Base-by-base conservation (phyloP, 2,113 vertebrate species). In the Meriones unguiculatus region DNA sequence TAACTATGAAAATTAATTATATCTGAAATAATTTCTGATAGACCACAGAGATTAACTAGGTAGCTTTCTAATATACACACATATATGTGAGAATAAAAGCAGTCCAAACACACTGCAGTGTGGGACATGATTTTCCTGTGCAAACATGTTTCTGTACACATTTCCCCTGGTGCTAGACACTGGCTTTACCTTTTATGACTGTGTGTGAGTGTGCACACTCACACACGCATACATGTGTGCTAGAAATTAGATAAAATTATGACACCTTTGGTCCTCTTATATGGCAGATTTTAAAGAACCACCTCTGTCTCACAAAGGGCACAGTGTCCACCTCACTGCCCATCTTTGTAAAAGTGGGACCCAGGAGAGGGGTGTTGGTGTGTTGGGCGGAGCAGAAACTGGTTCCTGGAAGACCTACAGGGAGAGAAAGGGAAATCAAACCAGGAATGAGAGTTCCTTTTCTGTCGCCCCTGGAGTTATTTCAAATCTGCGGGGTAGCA, bases 1-100 rank as follows among this genome's bases (percentile, higher is more conserved):
- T 96, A 80, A 78, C 78, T 93, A 46, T 64, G 86, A 96, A 96
- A 93, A 87, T 94, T 93, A 94, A 91, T 95, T 96, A 90, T 30
- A 89, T 73, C 46, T 88, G 76, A 87, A 82, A 70, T 82, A 91
- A 89, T 94, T 75, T 96, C 89, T 87, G 82, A 89, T 77, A 54
- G 46, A 76, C 22, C 38, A 1, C 24, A 64, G 93, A 77, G 18
- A 84, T 57, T 59, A 90, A 73, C 8, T 46, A 46, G 54, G 38
- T 57, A 82, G 69, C n/a, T 72, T 38, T 73, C 52, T 70, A 38
- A 4, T 28, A 52, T 11, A 12, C 15, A 32, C 54, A 57, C 11
- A 38, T 57, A 38, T 8, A 1, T 17, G 50, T 30, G 32, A 95
- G 89, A 91, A 87, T 8, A 69, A 84, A 54, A 72, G 7, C 18